phyloP scores from a whole-genome alignment of 2,113 vertebrate species.

The Pachycephala philippinensis region DNA sequence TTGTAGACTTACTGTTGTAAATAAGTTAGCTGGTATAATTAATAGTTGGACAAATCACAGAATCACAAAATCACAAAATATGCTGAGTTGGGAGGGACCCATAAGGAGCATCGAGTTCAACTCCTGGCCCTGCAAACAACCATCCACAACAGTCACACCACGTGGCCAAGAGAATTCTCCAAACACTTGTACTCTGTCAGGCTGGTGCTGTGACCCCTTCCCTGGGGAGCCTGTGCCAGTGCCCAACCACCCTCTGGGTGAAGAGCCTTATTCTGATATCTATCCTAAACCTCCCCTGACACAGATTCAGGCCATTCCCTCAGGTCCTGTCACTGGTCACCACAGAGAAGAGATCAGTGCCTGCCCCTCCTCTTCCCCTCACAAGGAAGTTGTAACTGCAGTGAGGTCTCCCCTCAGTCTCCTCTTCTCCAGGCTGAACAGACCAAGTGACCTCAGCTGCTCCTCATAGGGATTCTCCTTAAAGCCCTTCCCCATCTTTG shows the following conservation, averaged over 20 bases:
- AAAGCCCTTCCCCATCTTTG: not conserved
- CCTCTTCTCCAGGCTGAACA: not conserved
- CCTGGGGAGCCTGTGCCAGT: not conserved
- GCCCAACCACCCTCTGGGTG: rapidly evolving
- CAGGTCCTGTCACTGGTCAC: rapidly evolving
- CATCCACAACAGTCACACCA: not conserved
- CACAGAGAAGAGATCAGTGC: not conserved
- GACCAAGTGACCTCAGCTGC: not conserved
- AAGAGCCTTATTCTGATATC: not conserved
- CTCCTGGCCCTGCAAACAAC: not conserved
- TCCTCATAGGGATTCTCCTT: not conserved
- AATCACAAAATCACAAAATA: not conserved
- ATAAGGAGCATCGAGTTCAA: rapidly evolving
- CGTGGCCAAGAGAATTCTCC: not conserved
- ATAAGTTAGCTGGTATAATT: not conserved
- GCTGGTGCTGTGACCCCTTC: not conserved
- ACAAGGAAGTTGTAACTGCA: not conserved
- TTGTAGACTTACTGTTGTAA: not conserved
- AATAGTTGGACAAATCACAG: not conserved
- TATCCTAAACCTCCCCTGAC: not conserved
- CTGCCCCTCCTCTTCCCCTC: not conserved
- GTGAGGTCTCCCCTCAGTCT: not conserved
- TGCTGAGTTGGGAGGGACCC: not conserved
- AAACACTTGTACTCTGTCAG: not conserved
- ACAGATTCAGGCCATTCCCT: rapidly evolving